These are phyloP conservation scores for Andinoacara biseriatus DNA, from an alignment of 2,113 vertebrate species.

Conservation along the genomic window DNA sequence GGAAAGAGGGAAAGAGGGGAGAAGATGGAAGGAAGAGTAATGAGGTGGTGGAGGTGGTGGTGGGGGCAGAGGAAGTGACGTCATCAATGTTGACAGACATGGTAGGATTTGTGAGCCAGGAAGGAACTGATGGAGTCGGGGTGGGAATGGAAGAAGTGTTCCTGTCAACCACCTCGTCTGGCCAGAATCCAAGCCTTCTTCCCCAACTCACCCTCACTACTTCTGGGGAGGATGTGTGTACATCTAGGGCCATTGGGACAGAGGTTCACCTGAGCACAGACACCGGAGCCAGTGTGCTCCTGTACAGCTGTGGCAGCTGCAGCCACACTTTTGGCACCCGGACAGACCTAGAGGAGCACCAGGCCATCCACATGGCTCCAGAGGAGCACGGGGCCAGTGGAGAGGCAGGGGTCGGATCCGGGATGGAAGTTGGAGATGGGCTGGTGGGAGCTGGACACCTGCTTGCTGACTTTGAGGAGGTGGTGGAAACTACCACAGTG, in stretches of 20 bases:
- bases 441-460: constrained; percentile 81
- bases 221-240: constrained; percentile 44
- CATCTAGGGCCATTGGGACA: constrained; percentile 68
- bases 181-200: constrained; percentile 62
- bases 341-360: constrained; percentile 83
- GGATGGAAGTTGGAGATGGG: constrained; percentile 74
- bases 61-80: constrained; percentile 69
- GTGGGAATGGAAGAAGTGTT: constrained; percentile 80
- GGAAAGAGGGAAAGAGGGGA: constrained; percentile 61
- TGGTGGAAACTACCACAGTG: constrained; percentile 82
- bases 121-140: constrained; percentile 73
- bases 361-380: constrained; percentile 74
- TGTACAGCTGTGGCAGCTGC: constrained; percentile 85
- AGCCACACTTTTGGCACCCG: constrained; percentile 82
- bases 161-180: constrained; percentile 67
- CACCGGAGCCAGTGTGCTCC: constrained; percentile 75
- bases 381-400: constrained; percentile 35
- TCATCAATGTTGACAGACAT: constrained; percentile 78
- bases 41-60: constrained; percentile 68
- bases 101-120: constrained; percentile 80
- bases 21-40: constrained; percentile 31
- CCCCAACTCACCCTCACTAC: constrained; percentile 73
- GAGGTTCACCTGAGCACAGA: constrained; percentile 81
- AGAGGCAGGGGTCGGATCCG: constrained; percentile 45
- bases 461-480: constrained; percentile 84